phyloP scores from a whole-genome alignment of 2,888 invertebrate genomes.

The Phyto melanocephala region DNA sequence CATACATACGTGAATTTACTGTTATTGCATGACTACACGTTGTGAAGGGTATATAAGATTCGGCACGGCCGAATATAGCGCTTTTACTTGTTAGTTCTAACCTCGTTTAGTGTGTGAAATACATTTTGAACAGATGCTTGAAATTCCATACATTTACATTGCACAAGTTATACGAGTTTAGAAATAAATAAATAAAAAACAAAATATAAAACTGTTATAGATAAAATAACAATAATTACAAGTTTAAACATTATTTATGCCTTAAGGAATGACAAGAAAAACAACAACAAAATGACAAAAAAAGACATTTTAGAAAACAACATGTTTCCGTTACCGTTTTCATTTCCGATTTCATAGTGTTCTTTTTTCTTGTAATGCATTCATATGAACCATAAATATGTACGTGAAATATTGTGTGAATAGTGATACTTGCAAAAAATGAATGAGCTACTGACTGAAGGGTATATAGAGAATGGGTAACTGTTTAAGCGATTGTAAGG shows the following conservation, averaged over 20 bases:
- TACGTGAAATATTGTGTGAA: too few relatives aligned
- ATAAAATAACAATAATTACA: conserved; percentile 30
- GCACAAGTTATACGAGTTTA: conserved; percentile 2
- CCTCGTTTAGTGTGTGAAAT: too few relatives aligned
- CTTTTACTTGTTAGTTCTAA: too few relatives aligned
- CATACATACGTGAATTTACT: too few relatives aligned
- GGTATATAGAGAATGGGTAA: conserved; percentile 26
- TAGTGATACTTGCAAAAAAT: not conserved
- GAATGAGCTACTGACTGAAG: conserved; percentile 37
- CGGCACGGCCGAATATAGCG: too few relatives aligned
- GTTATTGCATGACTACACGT: too few relatives aligned
- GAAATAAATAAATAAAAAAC: not conserved
- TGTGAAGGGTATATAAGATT: too few relatives aligned
- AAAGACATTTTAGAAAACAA: conserved; percentile 65
- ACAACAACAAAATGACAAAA: conserved; percentile 28
- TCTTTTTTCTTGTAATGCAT: not conserved
- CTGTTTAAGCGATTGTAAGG: conserved; percentile 26
- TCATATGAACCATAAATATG: not conserved
- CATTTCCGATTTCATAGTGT: conserved; percentile 60
- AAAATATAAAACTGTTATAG: not conserved
- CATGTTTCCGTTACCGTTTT: conserved; percentile 68
- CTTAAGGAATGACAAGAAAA: conserved; percentile 44
- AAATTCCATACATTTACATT: not conserved
- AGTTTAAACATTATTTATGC: conserved; percentile 49
- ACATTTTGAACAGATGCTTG: not conserved